Evolutionary conservation across 2,888 invertebrate species (phyloP).

Genomic region (Heteromurus nitidus): DNA sequence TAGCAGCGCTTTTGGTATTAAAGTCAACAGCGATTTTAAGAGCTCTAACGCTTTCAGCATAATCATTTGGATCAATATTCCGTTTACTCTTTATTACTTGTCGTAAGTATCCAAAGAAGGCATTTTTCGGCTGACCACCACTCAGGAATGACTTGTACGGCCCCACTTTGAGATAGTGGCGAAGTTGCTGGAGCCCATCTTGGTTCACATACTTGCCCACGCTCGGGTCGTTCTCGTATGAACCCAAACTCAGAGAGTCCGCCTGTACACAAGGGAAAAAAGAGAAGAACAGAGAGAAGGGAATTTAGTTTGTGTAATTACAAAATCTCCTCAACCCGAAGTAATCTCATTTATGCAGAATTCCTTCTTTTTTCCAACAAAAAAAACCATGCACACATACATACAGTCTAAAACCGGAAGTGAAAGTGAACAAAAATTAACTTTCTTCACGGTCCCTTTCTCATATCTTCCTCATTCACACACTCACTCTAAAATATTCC

Average conservation of each 20-base stretch:
- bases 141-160: slow-evolving; percentile 66
- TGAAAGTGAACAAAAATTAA: no score
- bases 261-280: slow-evolving; percentile 55
- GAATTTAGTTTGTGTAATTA: slow-evolving; percentile 24
- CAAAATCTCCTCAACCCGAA: slow-evolving; percentile 14
- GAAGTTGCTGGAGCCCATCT: slow-evolving; percentile 73
- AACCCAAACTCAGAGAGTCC: slow-evolving; percentile 70
- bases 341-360: no score
- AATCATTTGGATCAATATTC: slow-evolving; percentile 56
- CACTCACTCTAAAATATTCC: no score
- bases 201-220: slow-evolving; percentile 73
- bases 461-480: no score
- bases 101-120: slow-evolving; percentile 73
- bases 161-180: slow-evolving; percentile 73
- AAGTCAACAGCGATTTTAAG: slow-evolving; percentile 54
- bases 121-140: slow-evolving; percentile 62
- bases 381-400: not conserved
- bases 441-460: no score
- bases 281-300: slow-evolving; percentile 8
- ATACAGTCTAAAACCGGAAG: no score
- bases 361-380: not conserved
- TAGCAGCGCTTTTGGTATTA: no score
- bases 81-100: slow-evolving; percentile 73
- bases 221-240: slow-evolving; percentile 73
- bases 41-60: slow-evolving; percentile 50